A percentile compares a stretch with the other conserved stretches of the same genome.
phyloP scores from a whole-genome alignment of 2,113 vertebrate species.

The Pipa parva region DNA sequence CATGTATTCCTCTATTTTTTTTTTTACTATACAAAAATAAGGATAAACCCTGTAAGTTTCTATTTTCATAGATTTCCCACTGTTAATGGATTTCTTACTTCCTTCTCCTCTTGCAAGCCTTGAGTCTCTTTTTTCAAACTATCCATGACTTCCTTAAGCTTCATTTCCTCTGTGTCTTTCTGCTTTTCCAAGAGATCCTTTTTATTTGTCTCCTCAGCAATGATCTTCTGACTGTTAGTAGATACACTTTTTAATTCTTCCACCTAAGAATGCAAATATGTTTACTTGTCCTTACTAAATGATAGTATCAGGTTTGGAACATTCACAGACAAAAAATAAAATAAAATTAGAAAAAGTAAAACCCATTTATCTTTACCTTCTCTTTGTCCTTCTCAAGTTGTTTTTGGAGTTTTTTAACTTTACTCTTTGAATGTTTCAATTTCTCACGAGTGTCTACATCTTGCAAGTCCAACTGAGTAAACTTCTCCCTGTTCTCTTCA shows the following conservation, averaged over 20 bases:
- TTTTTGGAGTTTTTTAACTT: slow-evolving; percentile 84
- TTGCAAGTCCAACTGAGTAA: slow-evolving; percentile 86
- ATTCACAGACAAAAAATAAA: not conserved
- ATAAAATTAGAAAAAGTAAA: not conserved
- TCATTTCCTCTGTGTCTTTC: slow-evolving; percentile 77
- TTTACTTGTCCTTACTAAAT: no score
- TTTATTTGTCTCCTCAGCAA: slow-evolving; percentile 68
- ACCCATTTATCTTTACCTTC: slow-evolving; percentile 68
- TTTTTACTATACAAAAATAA: no score
- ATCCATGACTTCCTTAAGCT: slow-evolving; percentile 79
- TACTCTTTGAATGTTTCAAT: slow-evolving; percentile 83
- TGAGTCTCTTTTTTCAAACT: slow-evolving; percentile 85
- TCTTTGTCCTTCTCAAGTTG: slow-evolving; percentile 90
- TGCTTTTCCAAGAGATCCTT: slow-evolving; percentile 72
- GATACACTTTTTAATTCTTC: slow-evolving; percentile 75
- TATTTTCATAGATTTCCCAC: no score
- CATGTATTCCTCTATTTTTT: no score
- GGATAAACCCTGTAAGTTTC: no score
- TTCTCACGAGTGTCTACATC: slow-evolving; percentile 93
- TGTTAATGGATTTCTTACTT: slow-evolving; percentile 64
- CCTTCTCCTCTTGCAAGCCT: slow-evolving; percentile 83
- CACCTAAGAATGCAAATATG: slow-evolving; percentile 57
- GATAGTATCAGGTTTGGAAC: no score
- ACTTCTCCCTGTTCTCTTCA: slow-evolving; percentile 86
- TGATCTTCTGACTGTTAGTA: slow-evolving; percentile 66